phyloP scores from a whole-genome alignment of 2,888 invertebrate species.

The Rotaria magnacalcarata region DNA sequence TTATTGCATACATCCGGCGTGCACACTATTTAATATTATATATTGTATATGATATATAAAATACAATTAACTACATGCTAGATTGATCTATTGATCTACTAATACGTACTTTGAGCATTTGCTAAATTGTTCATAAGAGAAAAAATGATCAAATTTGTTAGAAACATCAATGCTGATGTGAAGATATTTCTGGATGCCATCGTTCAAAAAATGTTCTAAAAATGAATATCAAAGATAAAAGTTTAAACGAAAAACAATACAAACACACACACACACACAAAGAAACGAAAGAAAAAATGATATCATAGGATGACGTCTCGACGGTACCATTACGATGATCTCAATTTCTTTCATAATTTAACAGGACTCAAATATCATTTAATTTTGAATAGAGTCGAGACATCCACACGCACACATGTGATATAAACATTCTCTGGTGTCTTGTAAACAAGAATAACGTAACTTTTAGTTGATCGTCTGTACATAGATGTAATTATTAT shows the following conservation, averaged over 20 bases:
- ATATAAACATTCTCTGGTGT: not conserved
- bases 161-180: not conserved
- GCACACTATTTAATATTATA: not conserved
- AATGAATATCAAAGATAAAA: too few species aligned
- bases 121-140: not conserved
- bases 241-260: not conserved
- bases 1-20: conserved; percentile 27
- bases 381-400: not conserved
- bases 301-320: not conserved
- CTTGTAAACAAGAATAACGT: not conserved
- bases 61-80: not conserved
- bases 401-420: not conserved
- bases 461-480: not conserved
- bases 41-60: not conserved
- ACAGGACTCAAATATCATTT: not conserved
- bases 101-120: conserved; percentile 30
- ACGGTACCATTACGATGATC: not conserved
- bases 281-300: too few species aligned
- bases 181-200: not conserved
- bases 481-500: not conserved
- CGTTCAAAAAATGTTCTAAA: not conserved
- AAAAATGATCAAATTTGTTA: not conserved
- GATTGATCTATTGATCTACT: not conserved
- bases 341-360: not conserved
- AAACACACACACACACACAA: too few species aligned